A percentile compares a stretch with the other conserved stretches of the same genome.
Conservation (phyloP, 2,888 invertebrate species). For the Anthophora plumipes region DNA sequence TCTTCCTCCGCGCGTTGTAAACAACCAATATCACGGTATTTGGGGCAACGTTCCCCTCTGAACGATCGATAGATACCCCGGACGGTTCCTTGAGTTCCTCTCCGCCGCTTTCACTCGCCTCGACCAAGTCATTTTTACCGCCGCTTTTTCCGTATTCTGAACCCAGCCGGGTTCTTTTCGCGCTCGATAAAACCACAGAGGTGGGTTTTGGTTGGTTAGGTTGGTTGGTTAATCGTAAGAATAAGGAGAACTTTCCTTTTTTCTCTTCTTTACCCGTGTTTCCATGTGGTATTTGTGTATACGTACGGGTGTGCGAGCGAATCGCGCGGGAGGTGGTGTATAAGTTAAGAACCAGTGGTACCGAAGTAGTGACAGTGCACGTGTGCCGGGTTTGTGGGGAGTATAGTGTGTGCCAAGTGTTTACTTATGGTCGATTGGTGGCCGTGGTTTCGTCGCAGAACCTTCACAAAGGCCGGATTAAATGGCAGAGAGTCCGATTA, state of each 20-base stretch:
- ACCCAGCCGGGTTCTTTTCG: not conserved
- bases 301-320: too few relatives aligned
- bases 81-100: constrained; percentile 27
- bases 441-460: constrained; percentile 31
- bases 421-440: constrained; percentile 47
- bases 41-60: constrained; percentile 46
- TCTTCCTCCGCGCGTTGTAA: constrained; percentile 62
- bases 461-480: constrained; percentile 43
- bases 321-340: too few relatives aligned
- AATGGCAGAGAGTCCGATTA: constrained; percentile 72
- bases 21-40: constrained; percentile 54
- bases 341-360: not conserved
- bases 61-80: constrained; percentile 61
- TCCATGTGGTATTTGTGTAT: too few relatives aligned
- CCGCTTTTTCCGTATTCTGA: constrained; percentile 24
- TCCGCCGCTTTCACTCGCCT: constrained; percentile 19
- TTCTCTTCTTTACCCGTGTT: too few relatives aligned
- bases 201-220: not conserved
- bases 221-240: not conserved
- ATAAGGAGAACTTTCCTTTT: too few relatives aligned
- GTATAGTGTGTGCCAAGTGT: constrained; percentile 27
- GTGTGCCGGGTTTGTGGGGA: constrained; percentile 27
- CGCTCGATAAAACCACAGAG: constrained; percentile 25
- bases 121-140: constrained; percentile 47
- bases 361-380: constrained; percentile 34